Evolutionary conservation across 2,797 vertebrate species (phyloP).

Genomic region (Eulemur rubriventer): DNA sequence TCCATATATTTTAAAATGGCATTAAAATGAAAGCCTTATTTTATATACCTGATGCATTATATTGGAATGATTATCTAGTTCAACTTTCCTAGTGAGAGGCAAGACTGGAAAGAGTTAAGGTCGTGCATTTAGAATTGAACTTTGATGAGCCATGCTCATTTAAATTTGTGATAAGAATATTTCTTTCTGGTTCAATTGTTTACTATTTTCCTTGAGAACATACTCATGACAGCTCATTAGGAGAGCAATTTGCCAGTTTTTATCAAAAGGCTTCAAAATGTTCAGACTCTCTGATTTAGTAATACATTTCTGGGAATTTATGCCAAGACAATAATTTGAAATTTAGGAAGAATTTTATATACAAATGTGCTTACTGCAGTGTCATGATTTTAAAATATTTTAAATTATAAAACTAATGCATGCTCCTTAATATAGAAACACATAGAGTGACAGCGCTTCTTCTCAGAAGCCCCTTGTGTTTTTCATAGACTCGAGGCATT

Average conservation of each 20-base stretch:
- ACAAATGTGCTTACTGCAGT: neutral
- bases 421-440: neutral
- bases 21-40: slow-evolving; percentile 24
- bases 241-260: slow-evolving; percentile 71
- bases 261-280: slow-evolving; percentile 66
- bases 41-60: neutral
- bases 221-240: slow-evolving; percentile 72
- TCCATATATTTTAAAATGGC: slow-evolving; percentile 29
- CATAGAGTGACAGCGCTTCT: neutral
- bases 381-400: slow-evolving; percentile 49
- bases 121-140: slow-evolving; percentile 9
- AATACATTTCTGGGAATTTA: slow-evolving; percentile 45
- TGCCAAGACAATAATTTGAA: slow-evolving; percentile 40
- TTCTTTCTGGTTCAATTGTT: slow-evolving; percentile 74
- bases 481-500: neutral
- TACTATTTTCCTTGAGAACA: slow-evolving; percentile 71
- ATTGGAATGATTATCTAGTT: slow-evolving; percentile 24
- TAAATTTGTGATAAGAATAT: slow-evolving; percentile 66
- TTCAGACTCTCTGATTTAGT: slow-evolving; percentile 49
- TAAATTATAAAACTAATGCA: slow-evolving; percentile 2
- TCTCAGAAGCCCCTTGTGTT: neutral
- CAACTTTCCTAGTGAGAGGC: slow-evolving; percentile 24
- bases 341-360: slow-evolving; percentile 38
- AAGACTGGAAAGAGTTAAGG: slow-evolving; percentile 27
- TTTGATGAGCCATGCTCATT: slow-evolving; percentile 57